Evolutionary conservation across 2,113 vertebrate species (phyloP).

Genomic region (Myotis brandtii): DNA sequence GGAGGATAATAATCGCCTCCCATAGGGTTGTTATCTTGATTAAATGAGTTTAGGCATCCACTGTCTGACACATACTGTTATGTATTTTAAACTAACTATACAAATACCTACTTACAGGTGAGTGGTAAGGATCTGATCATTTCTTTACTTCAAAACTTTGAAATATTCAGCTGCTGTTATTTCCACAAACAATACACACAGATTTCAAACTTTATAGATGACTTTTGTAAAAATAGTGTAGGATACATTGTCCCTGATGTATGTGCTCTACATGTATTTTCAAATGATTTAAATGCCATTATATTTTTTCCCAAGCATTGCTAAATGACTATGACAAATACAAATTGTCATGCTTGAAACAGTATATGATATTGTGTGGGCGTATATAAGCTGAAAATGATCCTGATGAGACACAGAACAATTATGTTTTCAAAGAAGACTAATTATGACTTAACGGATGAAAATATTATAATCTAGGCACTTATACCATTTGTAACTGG

Average conservation of each 20-base stretch:
- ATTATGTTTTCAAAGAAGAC: constrained; percentile 72
- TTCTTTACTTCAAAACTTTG: background rate
- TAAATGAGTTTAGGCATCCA: background rate
- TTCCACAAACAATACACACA: background rate
- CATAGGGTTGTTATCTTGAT: background rate
- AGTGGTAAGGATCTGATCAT: background rate
- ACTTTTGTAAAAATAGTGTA: background rate
- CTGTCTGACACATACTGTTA: background rate
- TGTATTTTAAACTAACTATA: background rate
- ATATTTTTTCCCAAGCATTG: constrained; percentile 21
- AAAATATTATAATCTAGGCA: constrained; percentile 71
- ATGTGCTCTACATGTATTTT: constrained; percentile 31
- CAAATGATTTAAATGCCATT: constrained; percentile 37
- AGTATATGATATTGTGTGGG: constrained; percentile 5
- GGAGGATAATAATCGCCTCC: background rate
- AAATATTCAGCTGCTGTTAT: background rate
- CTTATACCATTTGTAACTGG: constrained; percentile 66
- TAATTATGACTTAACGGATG: constrained; percentile 76
- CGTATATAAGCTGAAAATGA: constrained; percentile 54
- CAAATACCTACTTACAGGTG: background rate
- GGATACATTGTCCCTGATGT: background rate
- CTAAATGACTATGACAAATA: constrained; percentile 58
- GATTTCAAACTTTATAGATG: background rate
- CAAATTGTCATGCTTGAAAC: constrained; percentile 56
- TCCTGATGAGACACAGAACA: constrained; percentile 58